Percentiles rank a stretch among this genome's conserved stretches.
Conservation (phyloP, 2,113 vertebrate species). For the Murina feae region DNA sequence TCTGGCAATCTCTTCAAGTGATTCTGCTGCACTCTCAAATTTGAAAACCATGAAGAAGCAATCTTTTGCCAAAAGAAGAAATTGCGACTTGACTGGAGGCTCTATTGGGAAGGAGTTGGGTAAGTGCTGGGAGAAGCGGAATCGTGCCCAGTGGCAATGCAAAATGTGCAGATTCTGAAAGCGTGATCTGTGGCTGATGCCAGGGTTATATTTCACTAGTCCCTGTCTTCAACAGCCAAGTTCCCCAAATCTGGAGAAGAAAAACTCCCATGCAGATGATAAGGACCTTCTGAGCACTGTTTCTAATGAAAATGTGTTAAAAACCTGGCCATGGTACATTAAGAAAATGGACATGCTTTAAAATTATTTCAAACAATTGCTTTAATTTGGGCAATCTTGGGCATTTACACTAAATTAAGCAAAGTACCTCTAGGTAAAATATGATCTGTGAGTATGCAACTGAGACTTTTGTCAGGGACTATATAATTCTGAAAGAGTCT, state of each 20-base stretch:
- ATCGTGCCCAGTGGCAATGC: background rate
- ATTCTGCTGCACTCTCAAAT: background rate
- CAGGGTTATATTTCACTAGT: background rate
- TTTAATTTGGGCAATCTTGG: slow-evolving; percentile 39
- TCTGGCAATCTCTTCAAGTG: background rate
- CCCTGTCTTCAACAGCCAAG: background rate
- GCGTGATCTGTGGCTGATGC: background rate
- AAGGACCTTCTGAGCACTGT: background rate
- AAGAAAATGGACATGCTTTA: background rate
- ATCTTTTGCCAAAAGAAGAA: background rate
- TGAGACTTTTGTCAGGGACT: slow-evolving; percentile 46
- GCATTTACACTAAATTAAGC: slow-evolving; percentile 50
- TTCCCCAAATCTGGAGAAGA: background rate
- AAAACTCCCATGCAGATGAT: background rate
- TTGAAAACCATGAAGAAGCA: background rate
- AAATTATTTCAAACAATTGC: slow-evolving; percentile 35
- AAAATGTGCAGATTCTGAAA: too few species aligned
- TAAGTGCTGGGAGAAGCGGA: background rate
- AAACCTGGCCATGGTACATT: background rate
- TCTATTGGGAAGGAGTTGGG: background rate
- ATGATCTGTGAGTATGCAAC: slow-evolving; percentile 33
- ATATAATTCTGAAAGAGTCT: slow-evolving; percentile 40
- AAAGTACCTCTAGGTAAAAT: slow-evolving; percentile 55
- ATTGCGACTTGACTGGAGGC: background rate
- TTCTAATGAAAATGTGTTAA: background rate